Evolutionary conservation across 1,140 invertebrate species (phyloP).

Genomic region (Bombus picipes): DNA sequence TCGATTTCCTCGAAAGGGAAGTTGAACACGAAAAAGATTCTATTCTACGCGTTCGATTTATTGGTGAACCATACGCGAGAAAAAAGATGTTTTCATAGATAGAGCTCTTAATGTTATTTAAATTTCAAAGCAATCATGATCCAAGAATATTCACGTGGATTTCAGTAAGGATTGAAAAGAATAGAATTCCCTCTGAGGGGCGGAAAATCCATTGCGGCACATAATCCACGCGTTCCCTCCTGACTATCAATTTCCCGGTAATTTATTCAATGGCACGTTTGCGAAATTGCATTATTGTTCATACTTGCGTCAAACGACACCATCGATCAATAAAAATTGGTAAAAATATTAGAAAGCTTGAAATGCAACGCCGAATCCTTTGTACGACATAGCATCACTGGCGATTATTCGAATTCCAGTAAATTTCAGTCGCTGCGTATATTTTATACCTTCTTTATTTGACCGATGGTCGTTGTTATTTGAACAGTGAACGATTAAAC

Average conservation of each 20-base stretch:
- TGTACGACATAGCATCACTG: background rate
- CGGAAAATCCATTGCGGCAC: conserved; percentile 20
- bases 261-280: conserved; percentile 53
- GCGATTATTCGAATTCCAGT: background rate
- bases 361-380: background rate
- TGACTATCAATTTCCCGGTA: conserved; percentile 46
- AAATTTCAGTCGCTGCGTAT: background rate
- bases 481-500: too few species aligned
- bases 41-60: background rate
- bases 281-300: conserved; percentile 22
- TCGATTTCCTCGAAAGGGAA: background rate
- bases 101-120: background rate
- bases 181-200: background rate
- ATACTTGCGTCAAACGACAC: background rate
- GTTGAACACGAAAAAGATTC: background rate
- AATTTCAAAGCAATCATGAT: background rate
- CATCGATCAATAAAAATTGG: background rate
- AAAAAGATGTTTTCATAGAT: too few species aligned
- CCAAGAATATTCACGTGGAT: conserved; percentile 25
- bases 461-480: too few species aligned
- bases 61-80: background rate
- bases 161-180: conserved; percentile 15
- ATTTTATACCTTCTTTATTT: background rate
- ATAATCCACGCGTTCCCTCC: conserved; percentile 41
- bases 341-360: background rate